phyloP scores from a whole-genome alignment of 2,113 vertebrate species.

The Heptranchias perlo region DNA sequence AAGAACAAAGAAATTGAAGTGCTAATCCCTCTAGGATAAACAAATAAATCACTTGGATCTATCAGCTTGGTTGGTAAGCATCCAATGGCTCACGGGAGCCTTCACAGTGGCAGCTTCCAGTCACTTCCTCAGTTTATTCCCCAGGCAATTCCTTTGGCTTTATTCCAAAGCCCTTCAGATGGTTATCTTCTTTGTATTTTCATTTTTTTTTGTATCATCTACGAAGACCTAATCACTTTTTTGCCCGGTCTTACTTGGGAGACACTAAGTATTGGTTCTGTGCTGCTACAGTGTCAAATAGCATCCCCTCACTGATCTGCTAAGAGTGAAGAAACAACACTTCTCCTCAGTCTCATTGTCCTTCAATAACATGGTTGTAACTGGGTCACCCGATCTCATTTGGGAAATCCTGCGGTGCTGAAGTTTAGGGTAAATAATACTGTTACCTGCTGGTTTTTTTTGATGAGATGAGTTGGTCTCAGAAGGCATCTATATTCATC shows the following conservation, averaged over 20 bases:
- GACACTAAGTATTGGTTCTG: neutral
- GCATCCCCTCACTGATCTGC: neutral
- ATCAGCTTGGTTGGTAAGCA: neutral
- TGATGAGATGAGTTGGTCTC: neutral
- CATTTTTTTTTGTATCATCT: neutral
- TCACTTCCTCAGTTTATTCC: neutral
- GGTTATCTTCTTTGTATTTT: neutral
- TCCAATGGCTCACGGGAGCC: neutral
- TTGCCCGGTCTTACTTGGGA: neutral
- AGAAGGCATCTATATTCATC: neutral
- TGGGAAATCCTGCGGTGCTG: neutral
- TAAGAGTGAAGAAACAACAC: neutral
- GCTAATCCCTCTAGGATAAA: neutral
- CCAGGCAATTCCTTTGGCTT: neutral
- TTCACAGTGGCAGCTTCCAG: neutral
- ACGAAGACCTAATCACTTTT: neutral
- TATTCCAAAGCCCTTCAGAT: neutral
- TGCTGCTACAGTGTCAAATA: no score
- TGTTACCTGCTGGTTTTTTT: neutral
- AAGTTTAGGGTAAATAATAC: neutral
- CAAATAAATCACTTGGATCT: neutral
- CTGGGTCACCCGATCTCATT: neutral
- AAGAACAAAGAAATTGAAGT: neutral
- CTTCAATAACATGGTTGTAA: conserved; percentile 2
- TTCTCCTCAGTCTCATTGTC: neutral